Evolutionary conservation across 1,140 invertebrate species (phyloP).

Genomic region (Bombus sylvicola): DNA sequence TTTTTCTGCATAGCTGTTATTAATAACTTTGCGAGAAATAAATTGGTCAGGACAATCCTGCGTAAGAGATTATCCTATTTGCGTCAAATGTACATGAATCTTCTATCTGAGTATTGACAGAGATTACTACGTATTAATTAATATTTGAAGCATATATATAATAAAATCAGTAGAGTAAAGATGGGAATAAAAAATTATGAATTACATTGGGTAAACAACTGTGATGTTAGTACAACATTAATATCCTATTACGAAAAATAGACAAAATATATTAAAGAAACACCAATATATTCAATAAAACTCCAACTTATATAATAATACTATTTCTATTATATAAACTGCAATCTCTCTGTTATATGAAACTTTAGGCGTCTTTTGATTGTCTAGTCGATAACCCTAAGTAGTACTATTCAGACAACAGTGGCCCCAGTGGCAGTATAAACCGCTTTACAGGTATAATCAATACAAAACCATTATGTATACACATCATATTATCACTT

Average conservation of each 20-base stretch:
- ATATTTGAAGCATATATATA: background rate
- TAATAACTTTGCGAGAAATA: slow-evolving; percentile 27
- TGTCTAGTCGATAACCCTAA: slow-evolving; percentile 61
- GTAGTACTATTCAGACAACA: slow-evolving; percentile 55
- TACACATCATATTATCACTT: slow-evolving; percentile 30
- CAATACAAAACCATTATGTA: slow-evolving; percentile 52
- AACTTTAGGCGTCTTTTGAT: slow-evolving; percentile 51
- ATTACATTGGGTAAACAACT: background rate
- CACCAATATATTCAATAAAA: slow-evolving; percentile 2
- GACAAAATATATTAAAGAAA: slow-evolving; percentile 17
- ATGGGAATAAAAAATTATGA: background rate
- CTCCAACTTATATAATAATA: slow-evolving; percentile 13
- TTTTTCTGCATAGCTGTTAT: background rate
- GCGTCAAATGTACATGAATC: background rate
- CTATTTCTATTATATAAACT: background rate
- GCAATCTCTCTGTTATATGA: slow-evolving; percentile 53
- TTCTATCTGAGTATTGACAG: slow-evolving; percentile 34
- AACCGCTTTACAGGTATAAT: slow-evolving; percentile 52
- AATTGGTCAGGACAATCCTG: slow-evolving; percentile 33
- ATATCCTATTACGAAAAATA: slow-evolving; percentile 17
- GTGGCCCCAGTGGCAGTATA: slow-evolving; percentile 66
- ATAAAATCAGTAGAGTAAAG: background rate
- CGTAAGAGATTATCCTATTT: slow-evolving; percentile 29
- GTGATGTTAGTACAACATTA: background rate
- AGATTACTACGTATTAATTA: slow-evolving; percentile 41